Conservation (phyloP, 2,888 invertebrate species). For the Tiphia femorata region DNA sequence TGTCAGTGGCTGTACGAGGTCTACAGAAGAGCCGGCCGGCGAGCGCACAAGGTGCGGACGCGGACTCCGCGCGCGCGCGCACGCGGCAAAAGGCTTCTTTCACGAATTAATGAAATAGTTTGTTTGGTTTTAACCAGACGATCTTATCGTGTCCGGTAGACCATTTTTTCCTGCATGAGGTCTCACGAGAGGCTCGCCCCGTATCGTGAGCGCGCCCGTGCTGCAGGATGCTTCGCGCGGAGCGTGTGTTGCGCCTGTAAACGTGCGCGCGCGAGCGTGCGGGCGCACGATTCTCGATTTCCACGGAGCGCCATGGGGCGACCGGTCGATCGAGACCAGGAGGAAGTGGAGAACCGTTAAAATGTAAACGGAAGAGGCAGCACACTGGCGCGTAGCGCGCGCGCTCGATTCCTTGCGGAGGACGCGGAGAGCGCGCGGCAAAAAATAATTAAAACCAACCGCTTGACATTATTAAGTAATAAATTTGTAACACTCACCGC, state of each 20-base stretch:
- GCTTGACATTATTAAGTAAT: constrained; percentile 41
- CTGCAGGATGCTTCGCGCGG: too few relatives aligned
- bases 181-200: constrained; percentile 28
- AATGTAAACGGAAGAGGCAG: constrained; percentile 45
- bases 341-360: constrained; percentile 51
- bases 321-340: constrained; percentile 46
- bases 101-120: constrained; percentile 51
- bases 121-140: constrained; percentile 49
- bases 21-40: background rate
- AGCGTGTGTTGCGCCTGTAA: too few relatives aligned
- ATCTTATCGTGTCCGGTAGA: constrained; percentile 46
- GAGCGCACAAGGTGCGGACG: too few relatives aligned
- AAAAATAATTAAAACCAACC: constrained; percentile 35
- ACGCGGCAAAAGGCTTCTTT: too few relatives aligned
- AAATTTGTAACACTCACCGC: too few relatives aligned
- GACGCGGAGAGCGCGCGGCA: constrained; percentile 4
- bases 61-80: too few relatives aligned
- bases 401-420: background rate
- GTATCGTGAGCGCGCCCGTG: too few relatives aligned
- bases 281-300: constrained; percentile 31
- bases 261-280: too few relatives aligned
- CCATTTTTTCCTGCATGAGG: constrained; percentile 51
- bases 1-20: too few relatives aligned
- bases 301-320: constrained; percentile 28
- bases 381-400: constrained; percentile 4